These are phyloP conservation scores for Patiria miniata DNA, from an alignment of 35 echinoderm and acorn worm species.

Conservation along the genomic window DNA sequence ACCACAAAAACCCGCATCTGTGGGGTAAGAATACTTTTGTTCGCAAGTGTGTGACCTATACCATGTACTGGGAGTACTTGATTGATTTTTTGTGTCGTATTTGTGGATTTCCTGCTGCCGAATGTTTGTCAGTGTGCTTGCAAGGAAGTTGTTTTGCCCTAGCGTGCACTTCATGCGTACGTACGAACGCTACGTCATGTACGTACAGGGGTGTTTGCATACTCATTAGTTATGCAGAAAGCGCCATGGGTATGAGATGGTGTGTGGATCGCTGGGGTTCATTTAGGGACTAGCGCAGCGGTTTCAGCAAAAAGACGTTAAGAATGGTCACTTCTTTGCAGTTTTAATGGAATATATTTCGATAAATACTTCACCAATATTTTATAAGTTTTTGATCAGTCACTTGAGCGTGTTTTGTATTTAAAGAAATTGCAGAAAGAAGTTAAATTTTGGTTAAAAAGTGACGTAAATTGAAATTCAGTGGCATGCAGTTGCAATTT, in stretches of 20 bases:
- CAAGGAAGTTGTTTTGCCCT: conserved; percentile 30
- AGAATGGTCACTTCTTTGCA: not conserved
- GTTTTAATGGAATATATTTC: not conserved
- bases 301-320: not conserved
- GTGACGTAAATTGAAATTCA: too few species aligned
- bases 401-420: not conserved
- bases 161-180: not conserved
- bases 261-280: not conserved
- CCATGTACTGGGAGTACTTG: conserved; percentile 8
- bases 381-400: not conserved
- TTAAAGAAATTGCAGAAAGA: too few species aligned
- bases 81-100: not conserved
- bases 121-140: conserved; percentile 35
- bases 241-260: not conserved
- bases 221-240: conserved; percentile 13
- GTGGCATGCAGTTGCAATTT: too few species aligned
- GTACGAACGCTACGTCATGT: not conserved
- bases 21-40: conserved; percentile 18
- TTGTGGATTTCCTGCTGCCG: conserved; percentile 16
- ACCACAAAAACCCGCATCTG: conserved; percentile 21
- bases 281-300: not conserved
- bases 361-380: not conserved
- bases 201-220: not conserved
- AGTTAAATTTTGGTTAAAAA: too few species aligned
- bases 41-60: conserved; percentile 29